Evolutionary conservation across 2,888 invertebrate genomes (phyloP), one percentile per base, ranked within the genome.

Genomic region (Electrophaes corylata): DNA sequence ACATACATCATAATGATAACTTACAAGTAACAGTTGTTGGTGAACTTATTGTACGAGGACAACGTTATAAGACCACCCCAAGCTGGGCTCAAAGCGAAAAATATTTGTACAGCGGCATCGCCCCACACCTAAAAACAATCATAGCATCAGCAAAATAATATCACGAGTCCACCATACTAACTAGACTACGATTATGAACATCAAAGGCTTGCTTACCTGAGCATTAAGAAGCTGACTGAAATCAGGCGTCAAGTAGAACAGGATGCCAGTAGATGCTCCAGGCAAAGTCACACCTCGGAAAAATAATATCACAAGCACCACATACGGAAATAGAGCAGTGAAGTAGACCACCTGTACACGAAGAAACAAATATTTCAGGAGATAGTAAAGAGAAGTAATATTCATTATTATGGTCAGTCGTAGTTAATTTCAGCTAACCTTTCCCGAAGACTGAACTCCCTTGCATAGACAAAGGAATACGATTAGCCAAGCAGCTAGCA

Each of bases 31-130:
- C 96, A 95, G 76, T 97, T 96, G 83, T 96, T 97, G 56, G 95
- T 93, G 81, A 97, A 97, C 75, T 95, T 95, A 85, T 96, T 97
- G 82, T 97, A 97, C 14, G 96, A 96, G 47, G 96, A 95, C 53
- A 97, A 92, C 0, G 96, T 97, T 51, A 97, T 96, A 11, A 97
- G 92, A 35, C 97, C 97, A 48, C 97, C 97, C 95, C 97, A 96
- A 49, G 96, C 96, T 3, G 96, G 96, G 71, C 96, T 96, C 19
- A 97, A 85, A 0, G 97, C 96, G 81, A 96, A 97, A 85, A 97
- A 97, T 75, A 97, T 96, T 84, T 97, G 97, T 18, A 96, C 96
- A 0, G 96, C 96, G 0, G 96, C 96, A 77, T 96, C 96, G 43
- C 96, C 96, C 96, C 95, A 96, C 11, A 96, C 95, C 94, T 95